phyloP scores from a whole-genome alignment of 2,113 vertebrate species.

The Calyptomena viridis region DNA sequence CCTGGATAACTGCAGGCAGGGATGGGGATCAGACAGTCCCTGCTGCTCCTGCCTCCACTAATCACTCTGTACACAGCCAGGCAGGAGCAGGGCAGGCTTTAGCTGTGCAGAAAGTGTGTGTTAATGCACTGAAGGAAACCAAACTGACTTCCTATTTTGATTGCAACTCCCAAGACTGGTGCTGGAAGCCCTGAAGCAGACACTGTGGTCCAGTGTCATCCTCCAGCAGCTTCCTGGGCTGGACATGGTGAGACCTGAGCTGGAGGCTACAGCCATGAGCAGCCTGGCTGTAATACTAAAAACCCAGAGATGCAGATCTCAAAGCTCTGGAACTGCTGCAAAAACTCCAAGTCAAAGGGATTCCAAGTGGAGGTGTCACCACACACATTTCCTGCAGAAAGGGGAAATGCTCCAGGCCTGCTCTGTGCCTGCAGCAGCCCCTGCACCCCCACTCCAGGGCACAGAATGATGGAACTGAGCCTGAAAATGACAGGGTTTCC shows the following conservation, averaged over 20 bases:
- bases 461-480: neutral
- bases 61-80: neutral
- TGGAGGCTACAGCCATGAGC: neutral
- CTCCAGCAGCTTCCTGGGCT: neutral
- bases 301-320: neutral
- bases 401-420: neutral
- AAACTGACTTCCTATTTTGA: neutral
- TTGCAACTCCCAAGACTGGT: neutral
- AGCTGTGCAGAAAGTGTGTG: rapidly evolving
- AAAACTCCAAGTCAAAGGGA: neutral
- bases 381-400: neutral
- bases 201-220: neutral
- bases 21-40: neutral
- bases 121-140: neutral
- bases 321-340: neutral
- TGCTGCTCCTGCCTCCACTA: neutral
- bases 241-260: neutral
- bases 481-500: neutral
- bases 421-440: neutral
- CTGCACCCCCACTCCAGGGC: rapidly evolving
- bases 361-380: neutral
- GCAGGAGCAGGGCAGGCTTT: neutral
- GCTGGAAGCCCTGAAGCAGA: neutral
- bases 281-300: neutral
- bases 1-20: neutral